Evolutionary conservation across 2,113 vertebrate species (phyloP).

Genomic region (Epinephelus fuscoguttatus): DNA sequence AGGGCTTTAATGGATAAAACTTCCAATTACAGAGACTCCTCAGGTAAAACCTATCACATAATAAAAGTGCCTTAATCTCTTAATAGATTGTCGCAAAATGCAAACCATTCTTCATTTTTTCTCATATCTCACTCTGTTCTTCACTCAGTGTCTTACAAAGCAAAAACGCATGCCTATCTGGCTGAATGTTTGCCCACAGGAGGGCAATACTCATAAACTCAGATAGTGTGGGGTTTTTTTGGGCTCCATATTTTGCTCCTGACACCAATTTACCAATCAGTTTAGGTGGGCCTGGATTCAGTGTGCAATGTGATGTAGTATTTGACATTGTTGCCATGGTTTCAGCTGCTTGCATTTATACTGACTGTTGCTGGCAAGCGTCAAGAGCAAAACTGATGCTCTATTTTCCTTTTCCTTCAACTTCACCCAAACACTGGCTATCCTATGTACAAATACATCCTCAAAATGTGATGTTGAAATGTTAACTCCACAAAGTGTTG

Average conservation of each 20-base stretch:
- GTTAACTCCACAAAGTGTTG: too few relatives aligned
- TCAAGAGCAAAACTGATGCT: background rate
- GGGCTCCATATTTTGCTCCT: constrained; percentile 11
- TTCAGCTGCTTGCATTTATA: background rate
- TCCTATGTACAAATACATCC: background rate
- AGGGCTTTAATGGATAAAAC: background rate
- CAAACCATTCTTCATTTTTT: constrained; percentile 6
- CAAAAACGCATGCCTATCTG: background rate
- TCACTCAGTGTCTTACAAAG: background rate
- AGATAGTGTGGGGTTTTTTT: background rate
- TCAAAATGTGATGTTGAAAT: background rate
- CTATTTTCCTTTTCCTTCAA: background rate
- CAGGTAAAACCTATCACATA: background rate
- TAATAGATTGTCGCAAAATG: background rate
- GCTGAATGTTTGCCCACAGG: background rate
- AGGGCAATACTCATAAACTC: background rate
- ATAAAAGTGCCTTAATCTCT: background rate
- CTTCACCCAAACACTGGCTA: background rate
- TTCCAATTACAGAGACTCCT: constrained; percentile 2
- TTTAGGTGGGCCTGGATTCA: constrained; percentile 12
- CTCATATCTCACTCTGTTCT: constrained; percentile 1
- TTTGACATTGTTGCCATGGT: constrained; percentile 16
- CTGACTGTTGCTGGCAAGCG: background rate
- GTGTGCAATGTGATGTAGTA: background rate
- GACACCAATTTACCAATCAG: background rate